Conservation (phyloP, 1,140 invertebrate genomes). For the Drosophila orena region DNA sequence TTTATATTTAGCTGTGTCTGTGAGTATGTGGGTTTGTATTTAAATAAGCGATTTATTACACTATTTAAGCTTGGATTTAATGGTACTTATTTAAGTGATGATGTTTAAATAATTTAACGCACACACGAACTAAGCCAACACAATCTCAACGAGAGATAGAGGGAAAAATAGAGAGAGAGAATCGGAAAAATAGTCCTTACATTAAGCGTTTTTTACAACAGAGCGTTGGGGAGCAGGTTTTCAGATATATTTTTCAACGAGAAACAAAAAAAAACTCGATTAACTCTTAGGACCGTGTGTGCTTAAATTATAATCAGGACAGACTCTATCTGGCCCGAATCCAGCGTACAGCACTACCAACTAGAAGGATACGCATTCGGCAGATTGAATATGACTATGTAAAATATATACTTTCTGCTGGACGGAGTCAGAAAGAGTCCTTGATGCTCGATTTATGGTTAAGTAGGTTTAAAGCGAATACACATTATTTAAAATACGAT, state of each 20-base stretch:
- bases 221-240: conserved; percentile 5
- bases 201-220: conserved; percentile 44
- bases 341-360: conserved; percentile 5
- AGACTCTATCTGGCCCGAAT: conserved; percentile 40
- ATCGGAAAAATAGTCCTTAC: neutral
- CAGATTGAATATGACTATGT: neutral
- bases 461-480: conserved; percentile 63
- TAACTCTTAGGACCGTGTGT: conserved; percentile 61
- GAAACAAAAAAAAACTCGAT: conserved; percentile 20
- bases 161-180: conserved; percentile 2
- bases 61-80: conserved; percentile 59
- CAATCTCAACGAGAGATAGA: conserved; percentile 17
- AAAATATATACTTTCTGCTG: neutral
- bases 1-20: conserved; percentile 44
- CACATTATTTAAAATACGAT: conserved; percentile 68
- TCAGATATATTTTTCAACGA: conserved; percentile 22
- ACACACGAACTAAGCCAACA: conserved; percentile 80
- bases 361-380: conserved; percentile 6
- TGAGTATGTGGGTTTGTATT: conserved; percentile 47
- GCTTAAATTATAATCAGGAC: conserved; percentile 69
- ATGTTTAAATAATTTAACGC: conserved; percentile 85
- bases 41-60: conserved; percentile 64
- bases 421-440: conserved; percentile 17
- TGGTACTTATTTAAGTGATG: conserved; percentile 54
- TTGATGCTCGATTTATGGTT: conserved; percentile 45